Base-by-base conservation (phyloP, 2,797 vertebrate genomes). In the Poeciliopsis infans region DNA sequence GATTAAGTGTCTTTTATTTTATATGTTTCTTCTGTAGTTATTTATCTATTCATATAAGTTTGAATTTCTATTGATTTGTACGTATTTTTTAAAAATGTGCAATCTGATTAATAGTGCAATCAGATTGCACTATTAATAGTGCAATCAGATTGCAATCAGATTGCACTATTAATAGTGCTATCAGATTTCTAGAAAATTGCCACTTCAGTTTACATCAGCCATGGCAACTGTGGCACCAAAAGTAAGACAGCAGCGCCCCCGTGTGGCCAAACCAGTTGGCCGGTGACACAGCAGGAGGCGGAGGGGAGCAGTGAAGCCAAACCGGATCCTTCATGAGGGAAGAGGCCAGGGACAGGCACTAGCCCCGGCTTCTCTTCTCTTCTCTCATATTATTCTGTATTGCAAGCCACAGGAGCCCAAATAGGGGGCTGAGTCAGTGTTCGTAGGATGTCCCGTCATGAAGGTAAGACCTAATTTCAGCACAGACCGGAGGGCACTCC, bases 401-500 rank as follows among this genome's bases (percentile, higher is more conserved):
- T 83, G 51, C 78, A 78, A 81, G 77, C 85, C 80, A 46, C 80
- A 83, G 88, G 87, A 93, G 92, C 94, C 94, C 95, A 74, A 90
- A 83, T 75, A 87, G 77, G 85, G 94, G 93, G 89, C 93, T 84
- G 90, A 76, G 72, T 81, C 84, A 82, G 88, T 80, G 86, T 89
- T 57, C 89, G 84, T 96, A 97, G 96, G 96, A 97, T 97, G 97
- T 97, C 96, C 96, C 96, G 97, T 92, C 97, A 97, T 97, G 97
- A 97, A 97, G 97, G 97, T 97, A 94, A 94, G 94, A 61, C 2
- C 59, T 18, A 7, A 33, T 70, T 1, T 71, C 15, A 71, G 3
- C 61, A 16, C 81, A n/a, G 79, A 69, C 77, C 7, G 5, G 39
- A 7, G 51, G 75, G n/a, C 55, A 2, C 25, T 23, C 64, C 64